Percentiles rank a stretch among this genome's conserved stretches.
Conservation (phyloP, 2,113 vertebrate genomes). For the Sander lucioperca region DNA sequence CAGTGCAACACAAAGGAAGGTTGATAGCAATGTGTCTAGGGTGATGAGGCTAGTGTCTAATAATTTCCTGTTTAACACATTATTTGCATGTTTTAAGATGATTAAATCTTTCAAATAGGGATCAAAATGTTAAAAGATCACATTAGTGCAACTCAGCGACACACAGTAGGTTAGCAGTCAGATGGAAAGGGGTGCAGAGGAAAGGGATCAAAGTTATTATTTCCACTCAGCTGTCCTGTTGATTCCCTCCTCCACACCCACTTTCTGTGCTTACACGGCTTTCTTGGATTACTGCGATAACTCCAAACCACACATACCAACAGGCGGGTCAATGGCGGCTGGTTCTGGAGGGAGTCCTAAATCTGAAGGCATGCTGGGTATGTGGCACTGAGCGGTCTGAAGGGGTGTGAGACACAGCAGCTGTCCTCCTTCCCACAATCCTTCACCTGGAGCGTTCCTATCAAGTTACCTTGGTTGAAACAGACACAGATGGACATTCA, state of each 20-base stretch:
- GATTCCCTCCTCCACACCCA: slow-evolving; percentile 30
- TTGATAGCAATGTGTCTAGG: slow-evolving; percentile 1
- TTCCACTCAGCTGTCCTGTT: slow-evolving; percentile 58
- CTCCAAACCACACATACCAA: slow-evolving; percentile 48
- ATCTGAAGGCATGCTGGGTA: slow-evolving; percentile 59
- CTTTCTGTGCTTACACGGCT: slow-evolving; percentile 28
- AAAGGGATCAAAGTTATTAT: slow-evolving; percentile 45
- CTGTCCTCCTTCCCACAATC: slow-evolving; percentile 53
- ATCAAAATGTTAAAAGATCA: not conserved
- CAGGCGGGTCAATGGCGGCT: slow-evolving; percentile 23
- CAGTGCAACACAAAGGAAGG: slow-evolving; percentile 13
- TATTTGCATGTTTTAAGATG: slow-evolving; percentile 4
- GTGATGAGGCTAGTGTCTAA: slow-evolving; percentile 11
- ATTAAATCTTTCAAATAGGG: not conserved
- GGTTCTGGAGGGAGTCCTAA: slow-evolving; percentile 43
- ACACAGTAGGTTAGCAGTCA: not conserved
- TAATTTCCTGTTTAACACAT: slow-evolving; percentile 24
- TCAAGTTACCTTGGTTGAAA: not conserved
- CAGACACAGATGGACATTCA: slow-evolving; percentile 32
- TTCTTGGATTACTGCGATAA: slow-evolving; percentile 39
- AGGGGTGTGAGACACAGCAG: slow-evolving; percentile 42
- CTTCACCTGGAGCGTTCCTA: slow-evolving; percentile 47
- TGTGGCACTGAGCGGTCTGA: slow-evolving; percentile 28
- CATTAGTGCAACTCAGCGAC: not conserved
- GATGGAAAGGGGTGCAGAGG: not conserved